Base-by-base conservation (phyloP, 1,140 invertebrate genomes). In the Eurosta solidaginis region DNA sequence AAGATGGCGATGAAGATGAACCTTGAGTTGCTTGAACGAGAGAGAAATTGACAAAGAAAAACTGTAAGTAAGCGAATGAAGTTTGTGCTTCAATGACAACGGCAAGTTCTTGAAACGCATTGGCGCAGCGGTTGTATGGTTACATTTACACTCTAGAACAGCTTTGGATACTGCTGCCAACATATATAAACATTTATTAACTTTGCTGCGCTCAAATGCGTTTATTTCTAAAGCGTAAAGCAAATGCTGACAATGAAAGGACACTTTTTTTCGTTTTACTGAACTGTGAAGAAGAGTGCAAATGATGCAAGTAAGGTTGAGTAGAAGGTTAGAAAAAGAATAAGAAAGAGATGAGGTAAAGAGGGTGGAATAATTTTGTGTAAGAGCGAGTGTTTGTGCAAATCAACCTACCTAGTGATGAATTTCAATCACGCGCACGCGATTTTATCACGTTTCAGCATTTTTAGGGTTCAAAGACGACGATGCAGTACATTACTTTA, bases 371-470 rank as follows among this genome's bases (percentile, higher is more conserved):
- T 22, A 52, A 52, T 6, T 22, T 20, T 25, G 10, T 52, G 22
- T 10, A 1, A 17, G 45, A n/a, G 45, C n/a, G 45, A n/a, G 45
- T 47, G n/a, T 3, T 17, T n/a, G 9, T 20, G 4, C 3, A 29
- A 17, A n/a, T 14, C 2, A 17, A 14, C 17, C 3, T 2, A 33
- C 17, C 3, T 25, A 7, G 6, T 36, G 59, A 2, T 40, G 59
- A 68, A 68, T 68, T 68, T 68, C 59, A 68, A 68, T 68, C 59
- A 68, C 59, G 59, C 33, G n/a, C n/a, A 29, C 33, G 59, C 59
- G 36, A 68, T 68, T 68, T 68, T 22, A 68, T 68, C 59, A 68
- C 59, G 59, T 68, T 27, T 68, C 59, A 68, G n/a, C 59, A n/a
- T 27, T 40, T 47, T n/a, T n/a, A n/a, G n/a, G 4, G 14, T 47